Percentiles rank a stretch among this genome's conserved stretches.
Conservation (phyloP, 2,113 vertebrate genomes). For the Anguilla japonica region DNA sequence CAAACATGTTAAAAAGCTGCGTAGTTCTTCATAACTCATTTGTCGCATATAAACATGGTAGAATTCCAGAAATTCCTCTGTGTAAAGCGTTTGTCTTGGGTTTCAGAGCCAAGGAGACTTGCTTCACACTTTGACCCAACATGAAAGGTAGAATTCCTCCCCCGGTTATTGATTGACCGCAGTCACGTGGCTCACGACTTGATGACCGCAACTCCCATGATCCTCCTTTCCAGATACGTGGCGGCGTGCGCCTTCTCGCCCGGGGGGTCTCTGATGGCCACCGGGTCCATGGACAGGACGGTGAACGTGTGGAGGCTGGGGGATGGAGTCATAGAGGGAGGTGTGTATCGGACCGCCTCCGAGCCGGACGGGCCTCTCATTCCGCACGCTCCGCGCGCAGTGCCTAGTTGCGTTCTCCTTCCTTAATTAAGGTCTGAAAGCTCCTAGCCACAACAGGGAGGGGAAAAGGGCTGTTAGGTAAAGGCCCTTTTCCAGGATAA, state of each 20-base stretch:
- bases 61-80: constrained; percentile 32
- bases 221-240: constrained; percentile 74
- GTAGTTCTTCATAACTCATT: constrained; percentile 18
- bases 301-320: constrained; percentile 83
- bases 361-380: not conserved
- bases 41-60: not conserved
- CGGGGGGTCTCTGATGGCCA: constrained; percentile 76
- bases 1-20: not conserved
- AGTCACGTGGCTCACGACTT: not conserved
- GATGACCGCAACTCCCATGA: constrained; percentile 20
- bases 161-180: constrained; percentile 22
- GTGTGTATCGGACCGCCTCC: constrained; percentile 53
- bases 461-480: not conserved
- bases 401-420: not conserved
- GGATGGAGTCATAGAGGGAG: constrained; percentile 56
- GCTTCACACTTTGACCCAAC: constrained; percentile 78
- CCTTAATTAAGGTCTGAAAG: not conserved
- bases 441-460: not conserved
- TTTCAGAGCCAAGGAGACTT: constrained; percentile 73
- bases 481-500: not conserved
- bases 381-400: not conserved
- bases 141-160: constrained; percentile 72
- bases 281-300: constrained; percentile 89
- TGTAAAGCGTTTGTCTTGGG: constrained; percentile 34
- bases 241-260: constrained; percentile 85